These are phyloP conservation scores for Microctenopoma stevenorrisi DNA, from an alignment of 2,797 vertebrate species.

Conservation along the genomic window DNA sequence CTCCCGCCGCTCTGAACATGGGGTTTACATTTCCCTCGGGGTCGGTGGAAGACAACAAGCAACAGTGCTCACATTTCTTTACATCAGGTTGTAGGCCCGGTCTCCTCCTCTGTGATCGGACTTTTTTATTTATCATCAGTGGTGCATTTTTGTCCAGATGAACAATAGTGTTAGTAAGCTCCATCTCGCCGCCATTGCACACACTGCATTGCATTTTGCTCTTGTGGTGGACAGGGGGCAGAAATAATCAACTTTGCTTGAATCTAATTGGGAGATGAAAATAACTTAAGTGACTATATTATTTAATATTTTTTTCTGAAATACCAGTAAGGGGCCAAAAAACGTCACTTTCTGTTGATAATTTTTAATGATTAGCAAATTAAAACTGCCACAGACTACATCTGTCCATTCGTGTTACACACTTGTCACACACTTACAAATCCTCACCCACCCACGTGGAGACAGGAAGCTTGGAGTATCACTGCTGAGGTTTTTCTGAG, in stretches of 20 bases:
- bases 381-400: background rate
- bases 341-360: too few species aligned
- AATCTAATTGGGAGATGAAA: too few species aligned
- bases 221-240: too few species aligned
- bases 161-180: background rate
- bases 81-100: background rate
- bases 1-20: slow-evolving; percentile 54
- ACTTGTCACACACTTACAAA: slow-evolving; percentile 22
- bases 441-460: slow-evolving; percentile 48
- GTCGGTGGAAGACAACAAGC: slow-evolving; percentile 15
- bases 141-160: background rate
- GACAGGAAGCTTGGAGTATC: slow-evolving; percentile 65
- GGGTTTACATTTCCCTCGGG: slow-evolving; percentile 17
- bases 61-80: slow-evolving; percentile 11
- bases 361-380: too few species aligned
- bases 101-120: background rate
- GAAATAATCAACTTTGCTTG: too few species aligned
- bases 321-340: too few species aligned
- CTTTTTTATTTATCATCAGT: background rate
- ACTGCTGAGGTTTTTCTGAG: slow-evolving; percentile 69
- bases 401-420: slow-evolving; percentile 10
- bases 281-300: too few species aligned
- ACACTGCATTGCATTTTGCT: too few species aligned
- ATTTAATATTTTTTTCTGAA: too few species aligned
- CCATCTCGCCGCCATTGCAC: background rate